Evolutionary conservation across 2,888 invertebrate genomes (phyloP), one percentile per base, ranked within the genome.

Genomic region (Scelioninae gen. 2): DNA sequence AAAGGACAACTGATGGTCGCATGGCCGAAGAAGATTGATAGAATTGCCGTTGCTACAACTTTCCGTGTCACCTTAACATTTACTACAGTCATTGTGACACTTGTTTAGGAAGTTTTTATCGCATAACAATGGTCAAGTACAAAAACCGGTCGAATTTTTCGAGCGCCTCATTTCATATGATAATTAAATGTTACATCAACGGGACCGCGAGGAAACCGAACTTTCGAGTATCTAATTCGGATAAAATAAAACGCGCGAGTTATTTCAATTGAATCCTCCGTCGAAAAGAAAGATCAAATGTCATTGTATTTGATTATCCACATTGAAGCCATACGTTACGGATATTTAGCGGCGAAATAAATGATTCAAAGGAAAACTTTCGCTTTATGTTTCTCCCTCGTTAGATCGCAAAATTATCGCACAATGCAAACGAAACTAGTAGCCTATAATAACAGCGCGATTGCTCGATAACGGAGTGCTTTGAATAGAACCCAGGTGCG

Each of bases 401-500:
- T 50, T 61, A 16, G 31, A 3, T 63, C 46, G 37, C 46, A 19
- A 58, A 71, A 58, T 60, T 39, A 61, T 74, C 46, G 63, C 52
- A 68, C 71, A 72, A 64, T 70, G 35, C 45, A 25, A 52, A 22
- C 69, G 41, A 71, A 68, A 68, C 63, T 48, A 60, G 60, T 67
- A 31, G 70, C 65, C 67, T 39, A 52, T 67, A 74, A 70, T 67
- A 61, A 65, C 41, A 50, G 25, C 41, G 50, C 35, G 64, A 71
- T 74, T 53, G 45, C 39, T 72, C 60, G 63, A 74, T 74, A 69
- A 55, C 53, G 22, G n/a, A 31, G 53, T 50, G 45, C 67, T 71
- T 67, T 74, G 71, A 74, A 58, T 70, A 19, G 48, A 39, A 37
- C 41, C 74, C 74, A 75, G 74, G 74, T 75, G 71, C 60, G 67